Base-by-base conservation (phyloP, 2,888 invertebrate genomes). In the Caenorhabditis sp. region DNA sequence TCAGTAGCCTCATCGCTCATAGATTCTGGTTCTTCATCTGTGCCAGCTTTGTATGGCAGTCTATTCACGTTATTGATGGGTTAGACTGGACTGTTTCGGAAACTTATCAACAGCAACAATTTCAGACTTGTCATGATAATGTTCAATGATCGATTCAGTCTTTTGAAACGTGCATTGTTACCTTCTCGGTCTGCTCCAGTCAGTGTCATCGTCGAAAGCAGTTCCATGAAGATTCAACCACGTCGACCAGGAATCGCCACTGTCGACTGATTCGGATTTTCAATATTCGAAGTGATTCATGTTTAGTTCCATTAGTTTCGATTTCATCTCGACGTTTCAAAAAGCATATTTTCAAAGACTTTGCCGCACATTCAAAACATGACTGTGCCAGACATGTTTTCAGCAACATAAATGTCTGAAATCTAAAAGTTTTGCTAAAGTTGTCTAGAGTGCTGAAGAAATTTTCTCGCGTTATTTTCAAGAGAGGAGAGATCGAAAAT, bases 1-100 rank as follows among this genome's bases (percentile, higher is more conserved):
- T 68, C 58, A 76, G 76, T 35, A 26, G 26, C 16, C 49, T 76
- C 14, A 38, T 24, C 59, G 4, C 24, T 24, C 76, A 76, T 19
- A 68, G 76, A 2, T 76, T 76, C 51, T 76, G 76, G 76, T 44
- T 26, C 8, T 76, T 76, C 68, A 68, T 76, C 16, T 76, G 76
- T 24, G 58, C 59, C 8, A 35, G 59, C 0, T 76, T 76, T 19
- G 76, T 76, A 31, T 76, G 76, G 76, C 76, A 76, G 28, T n/a
- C 68, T 2, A 38, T 76, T 1, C 76, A 76, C 14, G 76, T 76
- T 14, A 38, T 76, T 7, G 76, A 76, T 59, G 76, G 76, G 76
- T 75, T 7, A 26, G 24, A 35, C 24, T 38, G 7, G 1, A 0
- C 16, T 10, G 22, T 26, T 54, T 8, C 2, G 19, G 7, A 16